These are phyloP conservation scores for Hydractinia echinata DNA, from an alignment of 30 jellyfish, hydroid and myxozoan species.

Conservation along the genomic window DNA sequence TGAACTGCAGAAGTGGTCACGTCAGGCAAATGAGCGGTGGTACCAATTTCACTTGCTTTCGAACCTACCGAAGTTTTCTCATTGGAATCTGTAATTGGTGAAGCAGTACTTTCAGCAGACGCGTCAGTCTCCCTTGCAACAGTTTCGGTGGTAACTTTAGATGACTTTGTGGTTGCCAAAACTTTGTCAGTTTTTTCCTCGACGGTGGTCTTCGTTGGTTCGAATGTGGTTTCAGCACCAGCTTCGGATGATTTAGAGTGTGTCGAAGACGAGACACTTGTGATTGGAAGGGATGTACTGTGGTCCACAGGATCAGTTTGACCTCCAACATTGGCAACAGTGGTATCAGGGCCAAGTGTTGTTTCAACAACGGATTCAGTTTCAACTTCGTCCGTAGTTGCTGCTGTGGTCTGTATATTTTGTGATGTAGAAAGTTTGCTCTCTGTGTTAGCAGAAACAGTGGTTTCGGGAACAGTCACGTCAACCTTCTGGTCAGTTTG, in stretches of 20 bases:
- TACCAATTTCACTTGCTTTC: too few relatives aligned
- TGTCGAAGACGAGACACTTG: neutral
- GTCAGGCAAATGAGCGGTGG: neutral
- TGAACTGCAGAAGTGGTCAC: conserved; percentile 1
- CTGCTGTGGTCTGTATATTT: neutral
- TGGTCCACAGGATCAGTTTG: neutral
- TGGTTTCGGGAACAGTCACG: neutral
- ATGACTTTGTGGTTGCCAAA: conserved; percentile 9
- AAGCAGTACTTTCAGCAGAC: conserved; percentile 26
- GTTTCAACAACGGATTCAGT: neutral
- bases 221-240: neutral
- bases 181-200: neutral
- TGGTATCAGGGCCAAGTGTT: neutral
- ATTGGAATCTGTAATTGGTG: conserved; percentile 5
- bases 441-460: neutral
- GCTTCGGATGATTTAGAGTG: neutral
- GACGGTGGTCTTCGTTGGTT: neutral
- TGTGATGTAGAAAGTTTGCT: too few relatives aligned
- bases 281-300: neutral
- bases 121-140: conserved; percentile 6
- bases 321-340: neutral
- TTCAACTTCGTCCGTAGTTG: neutral
- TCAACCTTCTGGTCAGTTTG: neutral
- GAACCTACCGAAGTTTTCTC: too few relatives aligned
- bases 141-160: conserved; percentile 10